Evolutionary conservation across 2,797 vertebrate species (phyloP).

Genomic region (Chrysocyon brachyurus): DNA sequence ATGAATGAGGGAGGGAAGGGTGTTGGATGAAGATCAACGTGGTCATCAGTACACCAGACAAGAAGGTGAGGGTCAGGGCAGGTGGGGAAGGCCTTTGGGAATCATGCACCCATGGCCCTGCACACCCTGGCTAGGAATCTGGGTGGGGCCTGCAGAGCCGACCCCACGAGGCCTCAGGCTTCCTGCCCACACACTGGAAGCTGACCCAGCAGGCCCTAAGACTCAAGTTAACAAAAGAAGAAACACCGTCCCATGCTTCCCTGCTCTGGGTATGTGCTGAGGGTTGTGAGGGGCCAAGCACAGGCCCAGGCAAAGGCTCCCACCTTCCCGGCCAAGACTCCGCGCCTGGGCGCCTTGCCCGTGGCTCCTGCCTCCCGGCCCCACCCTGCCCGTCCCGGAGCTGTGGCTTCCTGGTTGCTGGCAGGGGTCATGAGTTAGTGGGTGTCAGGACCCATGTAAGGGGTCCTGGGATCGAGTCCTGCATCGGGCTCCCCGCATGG

Average conservation of each 20-base stretch:
- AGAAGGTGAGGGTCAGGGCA: neutral
- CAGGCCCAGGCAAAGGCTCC: neutral
- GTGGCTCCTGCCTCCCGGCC: neutral
- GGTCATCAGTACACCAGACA: neutral
- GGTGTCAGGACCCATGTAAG: neutral
- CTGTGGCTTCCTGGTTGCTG: neutral
- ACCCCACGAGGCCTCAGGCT: neutral
- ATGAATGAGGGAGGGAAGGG: neutral
- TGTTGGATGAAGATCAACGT: no score
- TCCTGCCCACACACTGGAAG: neutral
- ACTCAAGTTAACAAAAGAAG: neutral
- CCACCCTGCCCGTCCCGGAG: neutral
- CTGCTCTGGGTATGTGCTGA: neutral
- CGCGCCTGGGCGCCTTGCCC: neutral
- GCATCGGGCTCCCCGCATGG: no score
- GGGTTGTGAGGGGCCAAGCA: neutral
- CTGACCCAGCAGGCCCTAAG: neutral
- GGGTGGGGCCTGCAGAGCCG: neutral
- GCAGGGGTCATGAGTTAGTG: neutral
- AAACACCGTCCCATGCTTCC: neutral
- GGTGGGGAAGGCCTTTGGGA: neutral
- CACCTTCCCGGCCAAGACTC: neutral
- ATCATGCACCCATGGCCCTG: neutral
- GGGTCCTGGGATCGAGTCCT: no score
- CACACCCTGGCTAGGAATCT: conserved; percentile 73